Conservation (phyloP, 2,888 invertebrate species). For the Eilema sororculum region DNA sequence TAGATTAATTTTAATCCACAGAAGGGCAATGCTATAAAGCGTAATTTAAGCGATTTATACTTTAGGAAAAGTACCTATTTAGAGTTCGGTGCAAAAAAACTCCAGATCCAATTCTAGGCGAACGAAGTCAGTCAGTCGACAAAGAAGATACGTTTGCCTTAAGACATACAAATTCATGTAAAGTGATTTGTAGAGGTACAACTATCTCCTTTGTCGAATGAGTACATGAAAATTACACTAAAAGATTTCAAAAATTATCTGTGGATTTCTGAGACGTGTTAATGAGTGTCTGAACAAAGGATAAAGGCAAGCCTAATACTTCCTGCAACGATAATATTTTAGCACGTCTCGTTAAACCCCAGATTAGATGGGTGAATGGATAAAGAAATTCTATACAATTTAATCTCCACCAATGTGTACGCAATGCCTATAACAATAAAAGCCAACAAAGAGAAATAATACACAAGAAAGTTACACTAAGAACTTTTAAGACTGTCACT, state of each 20-base stretch:
- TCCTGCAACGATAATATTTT: slow-evolving; percentile 64
- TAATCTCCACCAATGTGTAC: slow-evolving; percentile 52
- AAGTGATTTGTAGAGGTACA: too few relatives aligned
- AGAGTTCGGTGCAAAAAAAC: not conserved
- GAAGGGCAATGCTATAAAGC: not conserved
- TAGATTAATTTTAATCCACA: not conserved
- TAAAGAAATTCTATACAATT: slow-evolving; percentile 55
- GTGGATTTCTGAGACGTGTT: slow-evolving; percentile 49
- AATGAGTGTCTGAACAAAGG: slow-evolving; percentile 58
- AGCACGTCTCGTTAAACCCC: slow-evolving; percentile 54
- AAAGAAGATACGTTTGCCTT: too few relatives aligned
- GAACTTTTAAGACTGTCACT: slow-evolving; percentile 58
- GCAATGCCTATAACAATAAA: slow-evolving; percentile 62
- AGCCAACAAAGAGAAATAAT: slow-evolving; percentile 57
- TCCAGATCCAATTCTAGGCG: slow-evolving; percentile 7
- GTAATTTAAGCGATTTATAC: not conserved
- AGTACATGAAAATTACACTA: slow-evolving; percentile 52
- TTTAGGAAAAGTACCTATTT: not conserved
- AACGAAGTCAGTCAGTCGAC: too few relatives aligned
- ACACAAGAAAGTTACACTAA: slow-evolving; percentile 60
- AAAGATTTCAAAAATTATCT: slow-evolving; percentile 38
- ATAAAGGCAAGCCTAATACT: slow-evolving; percentile 55
- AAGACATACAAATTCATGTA: too few relatives aligned
- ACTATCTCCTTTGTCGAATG: too few relatives aligned
- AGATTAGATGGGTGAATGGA: slow-evolving; percentile 58